Conservation (phyloP, 2,113 vertebrate species). For the Ranitomeya variabilis region DNA sequence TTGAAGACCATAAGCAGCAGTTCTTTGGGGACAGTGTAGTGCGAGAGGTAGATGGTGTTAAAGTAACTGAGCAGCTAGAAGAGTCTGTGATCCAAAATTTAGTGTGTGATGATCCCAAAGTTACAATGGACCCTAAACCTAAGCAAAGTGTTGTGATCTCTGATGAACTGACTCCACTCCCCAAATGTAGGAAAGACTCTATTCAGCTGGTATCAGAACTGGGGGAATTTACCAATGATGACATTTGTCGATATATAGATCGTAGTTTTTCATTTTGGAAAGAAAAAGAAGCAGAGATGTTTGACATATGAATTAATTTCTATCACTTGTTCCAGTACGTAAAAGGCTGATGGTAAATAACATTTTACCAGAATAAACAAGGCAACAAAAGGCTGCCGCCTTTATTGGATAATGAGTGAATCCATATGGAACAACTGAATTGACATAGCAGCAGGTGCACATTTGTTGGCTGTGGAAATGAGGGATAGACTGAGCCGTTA, state of each 20-base stretch:
- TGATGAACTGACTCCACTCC: conserved; percentile 21
- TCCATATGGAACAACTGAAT: conserved; percentile 6
- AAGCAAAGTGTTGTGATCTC: neutral
- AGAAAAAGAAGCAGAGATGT: conserved; percentile 91
- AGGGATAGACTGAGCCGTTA: neutral
- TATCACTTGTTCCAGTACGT: neutral
- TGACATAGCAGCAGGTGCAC: conserved; percentile 28
- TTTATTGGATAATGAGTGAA: conserved; percentile 2
- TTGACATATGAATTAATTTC: conserved; percentile 78
- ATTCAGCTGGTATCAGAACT: conserved; percentile 85
- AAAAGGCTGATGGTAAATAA: conserved; percentile 36
- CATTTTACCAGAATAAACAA: conserved; percentile 20
- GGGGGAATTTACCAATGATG: conserved; percentile 92
- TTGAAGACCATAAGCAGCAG: conserved; percentile 85
- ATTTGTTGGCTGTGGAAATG: conserved; percentile 3
- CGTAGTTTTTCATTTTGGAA: conserved; percentile 98
- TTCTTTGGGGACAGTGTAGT: conserved; percentile 81
- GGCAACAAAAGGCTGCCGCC: conserved; percentile 10
- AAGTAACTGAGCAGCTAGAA: conserved; percentile 61
- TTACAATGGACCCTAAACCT: neutral
- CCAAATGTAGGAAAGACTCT: conserved; percentile 67
- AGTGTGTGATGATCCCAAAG: neutral
- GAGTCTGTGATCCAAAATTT: neutral
- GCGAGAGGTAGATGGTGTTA: conserved; percentile 60
- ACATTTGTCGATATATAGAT: conserved; percentile 93